Evolutionary conservation across 2,113 vertebrate species (phyloP).

Genomic region (Rana temporaria): DNA sequence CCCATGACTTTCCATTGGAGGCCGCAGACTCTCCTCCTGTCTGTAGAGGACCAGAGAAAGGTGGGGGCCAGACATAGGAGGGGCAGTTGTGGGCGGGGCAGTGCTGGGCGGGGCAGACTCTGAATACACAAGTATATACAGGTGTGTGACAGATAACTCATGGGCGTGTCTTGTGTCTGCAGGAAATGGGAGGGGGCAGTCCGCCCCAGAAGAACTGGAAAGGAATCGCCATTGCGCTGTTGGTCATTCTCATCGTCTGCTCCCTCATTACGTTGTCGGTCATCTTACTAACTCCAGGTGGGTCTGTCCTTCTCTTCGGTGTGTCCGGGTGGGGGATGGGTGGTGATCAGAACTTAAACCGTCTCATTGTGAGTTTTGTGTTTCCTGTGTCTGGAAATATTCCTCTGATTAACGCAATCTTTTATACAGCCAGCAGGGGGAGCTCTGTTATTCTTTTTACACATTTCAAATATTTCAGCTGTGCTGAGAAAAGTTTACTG

Average conservation of each 20-base stretch:
- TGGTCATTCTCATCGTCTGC: constrained; percentile 97
- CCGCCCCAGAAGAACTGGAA: constrained; percentile 98
- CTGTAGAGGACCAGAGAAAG: too few relatives aligned
- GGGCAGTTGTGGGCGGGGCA: not conserved
- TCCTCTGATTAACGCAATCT: too few relatives aligned
- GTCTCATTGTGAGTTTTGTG: too few relatives aligned
- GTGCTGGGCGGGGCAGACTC: not conserved
- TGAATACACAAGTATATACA: too few relatives aligned
- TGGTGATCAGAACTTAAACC: too few relatives aligned
- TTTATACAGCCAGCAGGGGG: too few relatives aligned
- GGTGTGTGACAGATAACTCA: not conserved
- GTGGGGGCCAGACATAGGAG: too few relatives aligned
- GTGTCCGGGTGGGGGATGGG: too few relatives aligned
- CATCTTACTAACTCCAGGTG: constrained; percentile 97
- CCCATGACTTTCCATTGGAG: not conserved
- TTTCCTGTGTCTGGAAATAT: too few relatives aligned
- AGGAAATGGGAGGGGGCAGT: constrained; percentile 92
- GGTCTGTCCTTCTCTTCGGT: constrained; percentile 37
- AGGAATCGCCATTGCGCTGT: constrained; percentile 95
- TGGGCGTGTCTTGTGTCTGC: constrained; percentile 60
- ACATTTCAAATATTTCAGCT: too few relatives aligned
- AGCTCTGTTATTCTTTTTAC: too few relatives aligned
- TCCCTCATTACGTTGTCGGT: constrained; percentile 98
- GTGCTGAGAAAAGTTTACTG: too few relatives aligned
- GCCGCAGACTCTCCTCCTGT: not conserved